Evolutionary conservation across 2,113 vertebrate species (phyloP), one percentile per base, ranked within the genome.

Genomic region (Paradisaea rubra): DNA sequence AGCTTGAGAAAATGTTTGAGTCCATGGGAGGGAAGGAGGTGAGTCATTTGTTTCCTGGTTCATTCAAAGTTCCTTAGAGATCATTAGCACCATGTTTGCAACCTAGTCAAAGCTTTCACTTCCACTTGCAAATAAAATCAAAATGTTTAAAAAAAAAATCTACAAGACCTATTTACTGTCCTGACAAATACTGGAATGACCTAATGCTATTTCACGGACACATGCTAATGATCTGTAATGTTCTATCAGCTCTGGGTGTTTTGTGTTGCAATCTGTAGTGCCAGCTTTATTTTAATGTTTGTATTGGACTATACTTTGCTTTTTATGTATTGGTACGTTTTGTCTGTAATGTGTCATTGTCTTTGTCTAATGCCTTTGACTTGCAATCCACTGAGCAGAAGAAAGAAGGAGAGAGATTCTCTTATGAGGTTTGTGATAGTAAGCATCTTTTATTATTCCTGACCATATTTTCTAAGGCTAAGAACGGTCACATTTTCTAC

Each of bases 11-110:
- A 97, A 99, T 99, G 99, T 99, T 99, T 94, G 99, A 99, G 97
- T 99, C 99, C 54, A 99, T 99, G 99, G 99, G 99, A 63, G 99
- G 99, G 44, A 99, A 99, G 96, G 99, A 99, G 99, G 99, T 99
- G 86, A 79, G 98, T 96, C 21, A 24, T 59, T 85, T 81, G 8
- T 68, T 59, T 84, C 20, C 61, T 94, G 20, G 2, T 57, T 87
- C 76, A 42, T 72, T 64, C n/a, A 30, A 24, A 52, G 35, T 44
- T 95, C 31, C 88, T 97, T 94, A 95, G 95, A 97, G 93, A 96
- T 96, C 95, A 97, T 95, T 97, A 97, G 97, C 95, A 89, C 56
- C 10, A 5, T 35, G n/a, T 63, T 86, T 76, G 85, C 91, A 76
- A 44, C 57, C 49, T 20, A 50, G 15, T 33, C 63, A 94, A 64